Base-by-base conservation (phyloP, 2,888 invertebrate species). In the Chrysomela aeneicollis region DNA sequence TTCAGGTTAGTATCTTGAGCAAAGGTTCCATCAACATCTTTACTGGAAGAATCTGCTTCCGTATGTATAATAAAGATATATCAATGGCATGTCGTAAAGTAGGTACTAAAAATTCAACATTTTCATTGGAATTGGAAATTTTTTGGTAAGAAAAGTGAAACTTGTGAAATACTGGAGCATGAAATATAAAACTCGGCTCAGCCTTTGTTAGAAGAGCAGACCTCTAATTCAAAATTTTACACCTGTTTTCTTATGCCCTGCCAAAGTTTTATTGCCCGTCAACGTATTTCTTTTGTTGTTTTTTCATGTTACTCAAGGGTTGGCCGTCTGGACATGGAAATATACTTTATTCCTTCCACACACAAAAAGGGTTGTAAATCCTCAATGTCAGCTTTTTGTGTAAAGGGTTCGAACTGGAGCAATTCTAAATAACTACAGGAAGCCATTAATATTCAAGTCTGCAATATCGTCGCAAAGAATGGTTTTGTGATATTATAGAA, bases 211-310 rank as follows among this genome's bases (percentile, higher is more conserved):
- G 26, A 15, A 42, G 52, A 47, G 10, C 19, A 51, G 66, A 66
- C 66, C 63, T 59, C 67, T 63, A 63, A 67, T 68, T 66, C 63
- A 22, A 57, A 64, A 66, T 74, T 76, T 77, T 76, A 77, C 79
- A 79, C 79, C 79, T 79, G 79, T 78, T 79, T 42, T 77, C 77
- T 76, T 73, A 74, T 72, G 49, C 69, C 71, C 72, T 73, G 73
- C 74, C 71, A 72, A 73, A 70, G 71, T 78, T 78, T 78, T 71
- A 77, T 71, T 72, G 71, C 74, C 72, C 58, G 49, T 53, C 59
- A 57, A 46, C 63, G 64, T 68, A 64, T 67, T 67, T 66, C 68
- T 65, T 72, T 72, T 71, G 71, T 67, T 69, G 66, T 63, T 59
- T 64, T 69, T 68, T 62, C 66, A 64, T 52, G 62, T 64, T 60